Evolutionary conservation across 1,140 invertebrate genomes (phyloP).

Genomic region (Acyrthosiphon pisum): DNA sequence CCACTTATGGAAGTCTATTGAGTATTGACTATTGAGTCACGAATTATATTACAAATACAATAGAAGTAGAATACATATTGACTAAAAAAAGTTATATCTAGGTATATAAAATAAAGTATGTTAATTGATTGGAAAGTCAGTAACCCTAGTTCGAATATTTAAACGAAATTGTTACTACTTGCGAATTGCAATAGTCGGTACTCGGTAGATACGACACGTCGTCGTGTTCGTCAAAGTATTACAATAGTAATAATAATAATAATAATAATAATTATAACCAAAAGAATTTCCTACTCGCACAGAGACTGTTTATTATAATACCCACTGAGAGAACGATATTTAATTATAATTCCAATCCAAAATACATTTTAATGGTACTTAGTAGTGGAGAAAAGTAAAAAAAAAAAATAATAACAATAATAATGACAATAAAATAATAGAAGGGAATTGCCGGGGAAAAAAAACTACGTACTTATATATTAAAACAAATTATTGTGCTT

Average conservation of each 20-base stretch:
- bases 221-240: not conserved
- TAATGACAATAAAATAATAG: not conserved
- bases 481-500: not conserved
- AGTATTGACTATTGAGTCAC: not conserved
- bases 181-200: not conserved
- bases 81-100: no score
- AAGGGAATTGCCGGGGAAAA: not conserved
- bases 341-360: slow-evolving; percentile 25
- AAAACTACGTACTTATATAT: not conserved
- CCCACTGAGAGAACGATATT: not conserved
- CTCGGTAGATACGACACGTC: not conserved
- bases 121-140: no score
- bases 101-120: no score
- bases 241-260: not conserved
- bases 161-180: not conserved
- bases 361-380: slow-evolving; percentile 48
- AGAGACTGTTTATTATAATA: not conserved
- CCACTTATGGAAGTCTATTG: not conserved
- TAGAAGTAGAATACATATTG: not conserved
- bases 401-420: not conserved
- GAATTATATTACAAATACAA: not conserved
- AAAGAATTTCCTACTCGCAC: not conserved
- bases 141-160: no score
- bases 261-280: not conserved
- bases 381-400: not conserved